phyloP scores from a whole-genome alignment of 1,140 invertebrate genomes.

The Trigoniulus corallinus region DNA sequence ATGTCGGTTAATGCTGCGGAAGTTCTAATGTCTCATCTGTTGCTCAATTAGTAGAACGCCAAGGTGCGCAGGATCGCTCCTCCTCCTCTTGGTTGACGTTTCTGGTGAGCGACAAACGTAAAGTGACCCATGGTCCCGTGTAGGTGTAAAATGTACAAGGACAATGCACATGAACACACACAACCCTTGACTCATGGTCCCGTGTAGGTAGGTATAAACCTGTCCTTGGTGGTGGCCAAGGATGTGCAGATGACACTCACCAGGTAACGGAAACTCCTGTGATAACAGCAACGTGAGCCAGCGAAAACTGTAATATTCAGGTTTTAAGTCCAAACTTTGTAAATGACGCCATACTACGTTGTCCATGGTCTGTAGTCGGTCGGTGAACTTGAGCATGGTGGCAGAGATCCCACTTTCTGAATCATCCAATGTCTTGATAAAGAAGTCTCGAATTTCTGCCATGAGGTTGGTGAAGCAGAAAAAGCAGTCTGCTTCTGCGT shows the following conservation, averaged over 20 bases:
- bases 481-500: constrained; percentile 93
- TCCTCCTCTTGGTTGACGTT: too few relatives aligned
- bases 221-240: background rate
- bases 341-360: constrained; percentile 53
- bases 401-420: constrained; percentile 71
- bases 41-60: too few relatives aligned
- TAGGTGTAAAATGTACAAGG: too few relatives aligned
- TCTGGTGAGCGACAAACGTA: too few relatives aligned
- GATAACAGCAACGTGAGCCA: constrained; percentile 93
- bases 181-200: too few relatives aligned
- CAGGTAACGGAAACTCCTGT: constrained; percentile 89
- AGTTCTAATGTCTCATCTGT: too few relatives aligned
- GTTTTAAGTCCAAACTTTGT: constrained; percentile 65
- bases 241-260: constrained; percentile 5
- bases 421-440: constrained; percentile 89
- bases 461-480: constrained; percentile 96
- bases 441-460: constrained; percentile 93
- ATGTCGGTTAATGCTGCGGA: too few relatives aligned
- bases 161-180: too few relatives aligned
- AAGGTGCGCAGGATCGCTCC: too few relatives aligned
- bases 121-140: too few relatives aligned
- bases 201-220: background rate
- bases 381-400: constrained; percentile 61
- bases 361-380: constrained; percentile 59
- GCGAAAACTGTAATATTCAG: constrained; percentile 82